A percentile compares a stretch with the other conserved stretches of the same genome.
phyloP scores from a whole-genome alignment of 2,888 invertebrate genomes.

The Saturnia japonica region DNA sequence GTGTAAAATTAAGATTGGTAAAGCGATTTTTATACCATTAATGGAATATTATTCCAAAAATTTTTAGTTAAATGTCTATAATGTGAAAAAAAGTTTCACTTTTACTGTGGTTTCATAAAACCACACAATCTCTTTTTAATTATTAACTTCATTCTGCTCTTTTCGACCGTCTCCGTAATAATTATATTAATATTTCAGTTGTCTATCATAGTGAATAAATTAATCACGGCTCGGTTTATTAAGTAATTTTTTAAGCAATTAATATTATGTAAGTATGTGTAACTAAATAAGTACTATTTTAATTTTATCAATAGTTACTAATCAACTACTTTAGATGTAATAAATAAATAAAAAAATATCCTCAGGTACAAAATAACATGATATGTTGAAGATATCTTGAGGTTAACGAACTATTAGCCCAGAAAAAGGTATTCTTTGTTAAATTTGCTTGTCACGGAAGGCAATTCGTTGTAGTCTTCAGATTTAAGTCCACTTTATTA shows the following conservation, averaged over 20 bases:
- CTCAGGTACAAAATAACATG: background rate
- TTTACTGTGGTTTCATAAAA: too few species aligned
- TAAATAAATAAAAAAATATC: background rate
- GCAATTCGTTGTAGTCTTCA: background rate
- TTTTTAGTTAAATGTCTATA: too few species aligned
- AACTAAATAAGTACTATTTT: too few species aligned
- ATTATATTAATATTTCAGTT: background rate
- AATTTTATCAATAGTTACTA: background rate
- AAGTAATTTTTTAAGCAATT: too few species aligned
- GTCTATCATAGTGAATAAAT: too few species aligned
- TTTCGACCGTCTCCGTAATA: background rate
- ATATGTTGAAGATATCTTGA: background rate
- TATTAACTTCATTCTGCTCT: background rate
- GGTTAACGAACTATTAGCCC: background rate
- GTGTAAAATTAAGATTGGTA: too few species aligned
- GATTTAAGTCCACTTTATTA: conserved; percentile 5
- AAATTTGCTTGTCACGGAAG: background rate
- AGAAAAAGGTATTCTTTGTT: background rate
- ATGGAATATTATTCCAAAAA: too few species aligned
- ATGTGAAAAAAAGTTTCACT: too few species aligned
- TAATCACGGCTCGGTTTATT: too few species aligned
- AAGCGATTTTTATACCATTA: too few species aligned
- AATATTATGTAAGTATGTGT: too few species aligned
- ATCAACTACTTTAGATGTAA: background rate
- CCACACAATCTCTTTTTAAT: background rate